Conservation (phyloP, 2,113 vertebrate genomes). For the Urocolius indicus region DNA sequence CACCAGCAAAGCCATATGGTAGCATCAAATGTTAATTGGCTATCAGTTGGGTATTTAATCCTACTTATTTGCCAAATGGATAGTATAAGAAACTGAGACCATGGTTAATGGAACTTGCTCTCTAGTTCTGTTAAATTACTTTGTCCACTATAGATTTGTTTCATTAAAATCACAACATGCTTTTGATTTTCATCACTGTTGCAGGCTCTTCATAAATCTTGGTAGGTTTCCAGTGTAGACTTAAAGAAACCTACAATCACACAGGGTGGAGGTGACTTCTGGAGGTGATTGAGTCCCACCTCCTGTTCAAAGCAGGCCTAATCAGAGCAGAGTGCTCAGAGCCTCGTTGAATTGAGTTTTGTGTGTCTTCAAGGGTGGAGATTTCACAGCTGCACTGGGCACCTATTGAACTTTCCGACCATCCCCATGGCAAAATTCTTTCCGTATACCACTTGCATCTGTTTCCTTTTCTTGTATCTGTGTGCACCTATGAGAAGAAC, state of each 20-base stretch:
- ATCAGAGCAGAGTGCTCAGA: neutral
- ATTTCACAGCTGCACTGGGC: neutral
- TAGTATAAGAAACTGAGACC: neutral
- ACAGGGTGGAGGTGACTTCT: neutral
- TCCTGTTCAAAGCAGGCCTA: neutral
- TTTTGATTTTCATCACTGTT: neutral
- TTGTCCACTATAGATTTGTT: neutral
- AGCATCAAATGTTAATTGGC: constrained; percentile 50
- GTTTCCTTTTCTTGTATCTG: neutral
- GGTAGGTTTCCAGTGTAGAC: neutral
- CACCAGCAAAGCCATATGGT: constrained; percentile 42
- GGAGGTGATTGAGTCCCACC: neutral
- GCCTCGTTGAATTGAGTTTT: neutral
- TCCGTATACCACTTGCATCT: neutral
- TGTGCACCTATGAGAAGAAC: neutral
- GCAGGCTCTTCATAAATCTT: neutral
- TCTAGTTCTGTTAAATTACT: neutral
- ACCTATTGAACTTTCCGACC: neutral
- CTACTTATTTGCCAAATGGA: neutral
- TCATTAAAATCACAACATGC: neutral
- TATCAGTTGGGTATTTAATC: constrained; percentile 9
- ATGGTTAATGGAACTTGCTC: neutral
- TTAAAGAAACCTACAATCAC: neutral
- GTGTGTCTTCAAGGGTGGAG: neutral
- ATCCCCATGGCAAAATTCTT: neutral